Base-by-base conservation (phyloP, 2,888 invertebrate genomes). In the Aspidapion aeneum region DNA sequence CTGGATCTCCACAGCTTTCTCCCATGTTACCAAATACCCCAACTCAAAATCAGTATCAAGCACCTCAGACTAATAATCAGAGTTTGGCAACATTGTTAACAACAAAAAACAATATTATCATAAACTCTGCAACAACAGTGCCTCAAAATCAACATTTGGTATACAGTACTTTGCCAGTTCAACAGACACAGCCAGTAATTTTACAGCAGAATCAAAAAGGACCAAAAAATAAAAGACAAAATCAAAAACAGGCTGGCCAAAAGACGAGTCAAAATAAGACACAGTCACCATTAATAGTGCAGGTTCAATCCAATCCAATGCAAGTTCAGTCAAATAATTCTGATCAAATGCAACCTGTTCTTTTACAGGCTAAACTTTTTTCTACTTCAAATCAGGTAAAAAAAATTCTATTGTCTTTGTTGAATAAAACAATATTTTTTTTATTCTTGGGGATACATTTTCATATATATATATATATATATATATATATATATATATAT, bases 321-420 rank as follows among this genome's bases (percentile, higher is more conserved):
- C n/a, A n/a, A n/a, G n/a, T n/a, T n/a, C n/a, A n/a, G n/a, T n/a
- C n/a, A n/a, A n/a, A n/a, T n/a, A n/a, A n/a, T n/a, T 58, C 74
- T 18, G 78, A 79, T 60, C 78, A 77, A 64, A 71, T 77, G 63
- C 78, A 82, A 57, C 85, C 87, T 71, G 84, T 90, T 51, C 82
- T 90, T 58, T 79, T 90, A 58, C 89, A 89, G 75, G 84, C 88
- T 2, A 89, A 87, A 78, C 77, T 87, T 61, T 80, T 86, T 12
- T 84, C 82, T 72, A 75, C 84, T 12, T 83, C 78, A 60, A 72
- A 73, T 35, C 71, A 75, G 69, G 59, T 63, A 54, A 57, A 59
- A 1, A 61, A 74, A 50, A 72, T n/a, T n/a, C n/a, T n/a, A n/a
- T n/a, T n/a, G n/a, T n/a, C n/a, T n/a, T n/a, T n/a, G n/a, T n/a